Evolutionary conservation across 2,113 vertebrate genomes (phyloP).

Genomic region (Seriola aureovittata): DNA sequence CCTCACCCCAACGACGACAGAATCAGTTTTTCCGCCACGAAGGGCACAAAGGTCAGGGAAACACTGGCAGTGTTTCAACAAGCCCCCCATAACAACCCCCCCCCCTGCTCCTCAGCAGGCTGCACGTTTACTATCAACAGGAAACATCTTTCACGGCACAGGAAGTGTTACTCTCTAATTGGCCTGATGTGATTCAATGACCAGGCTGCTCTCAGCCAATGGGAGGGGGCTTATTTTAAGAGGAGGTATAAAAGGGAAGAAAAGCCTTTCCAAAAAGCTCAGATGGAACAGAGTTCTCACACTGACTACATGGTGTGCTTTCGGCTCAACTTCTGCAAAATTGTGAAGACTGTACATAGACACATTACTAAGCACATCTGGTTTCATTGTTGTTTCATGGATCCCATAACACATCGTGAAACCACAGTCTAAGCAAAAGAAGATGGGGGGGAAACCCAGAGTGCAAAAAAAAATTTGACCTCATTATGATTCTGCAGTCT

Average conservation of each 20-base stretch:
- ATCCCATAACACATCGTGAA: slow-evolving; percentile 75
- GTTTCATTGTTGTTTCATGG: slow-evolving; percentile 80
- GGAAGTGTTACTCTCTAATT: slow-evolving; percentile 92
- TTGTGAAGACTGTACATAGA: slow-evolving; percentile 57
- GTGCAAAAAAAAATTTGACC: slow-evolving; percentile 56
- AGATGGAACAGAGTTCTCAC: slow-evolving; percentile 71
- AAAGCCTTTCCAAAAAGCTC: slow-evolving; percentile 63
- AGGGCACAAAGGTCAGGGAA: slow-evolving; percentile 86
- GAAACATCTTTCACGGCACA: slow-evolving; percentile 95
- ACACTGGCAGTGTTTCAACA: slow-evolving; percentile 74
- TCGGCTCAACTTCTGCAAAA: slow-evolving; percentile 73
- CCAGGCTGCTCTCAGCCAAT: slow-evolving; percentile 87
- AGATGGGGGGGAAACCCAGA: slow-evolving; percentile 75
- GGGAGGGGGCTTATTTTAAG: slow-evolving; percentile 91
- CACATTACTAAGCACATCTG: slow-evolving; percentile 82
- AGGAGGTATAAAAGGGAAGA: slow-evolving; percentile 91
- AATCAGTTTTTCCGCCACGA: slow-evolving; percentile 77
- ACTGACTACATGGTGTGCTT: slow-evolving; percentile 41
- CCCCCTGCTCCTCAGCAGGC: slow-evolving; percentile 51
- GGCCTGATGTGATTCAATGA: slow-evolving; percentile 88
- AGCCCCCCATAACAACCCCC: slow-evolving; percentile 42
- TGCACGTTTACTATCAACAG: slow-evolving; percentile 90
- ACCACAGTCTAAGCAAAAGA: slow-evolving; percentile 80
- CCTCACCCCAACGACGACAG: slow-evolving; percentile 56
- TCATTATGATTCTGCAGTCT: slow-evolving; percentile 51